Evolutionary conservation across 2,888 invertebrate genomes (phyloP).

Genomic region (Branchellion lobata): DNA sequence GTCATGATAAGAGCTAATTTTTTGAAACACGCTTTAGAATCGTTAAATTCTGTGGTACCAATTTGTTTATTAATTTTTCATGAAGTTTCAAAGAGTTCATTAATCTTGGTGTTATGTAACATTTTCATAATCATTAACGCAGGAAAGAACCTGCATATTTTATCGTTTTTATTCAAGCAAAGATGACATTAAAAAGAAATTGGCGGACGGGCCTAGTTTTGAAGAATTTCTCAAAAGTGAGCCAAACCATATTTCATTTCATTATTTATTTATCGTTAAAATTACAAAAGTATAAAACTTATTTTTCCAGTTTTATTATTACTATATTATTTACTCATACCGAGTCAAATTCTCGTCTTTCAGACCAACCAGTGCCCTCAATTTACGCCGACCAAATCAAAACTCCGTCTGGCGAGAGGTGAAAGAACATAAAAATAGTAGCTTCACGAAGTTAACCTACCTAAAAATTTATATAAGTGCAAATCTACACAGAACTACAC

Average conservation of each 20-base stretch:
- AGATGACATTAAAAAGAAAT: neutral
- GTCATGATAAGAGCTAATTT: neutral
- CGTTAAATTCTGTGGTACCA: neutral
- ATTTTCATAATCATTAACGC: too few relatives aligned
- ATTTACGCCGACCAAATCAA: slow-evolving; percentile 33
- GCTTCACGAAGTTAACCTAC: neutral
- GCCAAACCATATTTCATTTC: too few relatives aligned
- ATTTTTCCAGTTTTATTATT: neutral
- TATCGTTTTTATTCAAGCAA: neutral
- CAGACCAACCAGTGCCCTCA: slow-evolving; percentile 18
- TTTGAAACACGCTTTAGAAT: neutral
- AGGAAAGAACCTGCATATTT: too few relatives aligned
- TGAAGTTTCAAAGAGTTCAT: too few relatives aligned
- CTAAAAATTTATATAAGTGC: neutral
- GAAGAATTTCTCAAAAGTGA: slow-evolving; percentile 7
- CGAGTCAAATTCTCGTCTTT: too few relatives aligned
- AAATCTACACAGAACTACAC: neutral
- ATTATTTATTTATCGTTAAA: too few relatives aligned
- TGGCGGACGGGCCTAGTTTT: neutral
- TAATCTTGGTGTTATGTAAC: too few relatives aligned
- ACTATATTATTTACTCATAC: neutral
- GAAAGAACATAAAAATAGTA: neutral
- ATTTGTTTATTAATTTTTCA: too few relatives aligned
- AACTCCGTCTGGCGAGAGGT: slow-evolving; percentile 43
- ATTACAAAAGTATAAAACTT: neutral